Base-by-base conservation (phyloP, 1,140 invertebrate genomes). In the Drosophila prosaltans region DNA sequence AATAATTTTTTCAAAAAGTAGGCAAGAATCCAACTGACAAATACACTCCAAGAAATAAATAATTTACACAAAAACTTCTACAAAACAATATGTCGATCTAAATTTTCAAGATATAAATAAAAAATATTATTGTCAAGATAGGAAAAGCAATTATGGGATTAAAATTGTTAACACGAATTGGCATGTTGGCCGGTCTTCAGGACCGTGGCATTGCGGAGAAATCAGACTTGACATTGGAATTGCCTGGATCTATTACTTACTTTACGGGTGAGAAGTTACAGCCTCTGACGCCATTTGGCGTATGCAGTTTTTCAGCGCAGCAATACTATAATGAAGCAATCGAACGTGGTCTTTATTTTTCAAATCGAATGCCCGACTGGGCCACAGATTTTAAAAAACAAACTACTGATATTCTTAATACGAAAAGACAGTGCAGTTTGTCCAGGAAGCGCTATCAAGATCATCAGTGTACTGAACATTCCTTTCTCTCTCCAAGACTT, bases 281-380 rank as follows among this genome's bases (percentile, higher is more conserved):
- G 3, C 0, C 26, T 3, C 2, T 40, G 11, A 10, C 32, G 5
- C 40, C 24, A 6, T 54, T 30, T 7, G 39, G 4, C n/a, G 48
- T 70, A 43, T 55, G 54, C 6, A 32, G 21, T 7, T 60, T 78
- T 4, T 1, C 10, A 32, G 69, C 67, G 0, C 57, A 72, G 0
- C 39, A 45, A 1, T 40, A 57, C 2, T 80, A 55, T 40, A 59
- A 61, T 10, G 11, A 57, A n/a, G 79, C 83, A 7, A 62, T 88
- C 1, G 51, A 43, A 2, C 41, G 68, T 2, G 70, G 76, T 0
- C 55, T 72, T n/a, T 82, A 88, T 7, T 86, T 83, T 40, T 55
- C 75, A 0, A 69, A 71, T n/a, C 79, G 83, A 0, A 45, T 86
- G 41, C 66, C 66, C 36, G 78, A 85, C 51, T 85, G 81, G 81